Evolutionary conservation across 1,140 invertebrate genomes (phyloP).

Genomic region (Dreissena rostriformis): DNA sequence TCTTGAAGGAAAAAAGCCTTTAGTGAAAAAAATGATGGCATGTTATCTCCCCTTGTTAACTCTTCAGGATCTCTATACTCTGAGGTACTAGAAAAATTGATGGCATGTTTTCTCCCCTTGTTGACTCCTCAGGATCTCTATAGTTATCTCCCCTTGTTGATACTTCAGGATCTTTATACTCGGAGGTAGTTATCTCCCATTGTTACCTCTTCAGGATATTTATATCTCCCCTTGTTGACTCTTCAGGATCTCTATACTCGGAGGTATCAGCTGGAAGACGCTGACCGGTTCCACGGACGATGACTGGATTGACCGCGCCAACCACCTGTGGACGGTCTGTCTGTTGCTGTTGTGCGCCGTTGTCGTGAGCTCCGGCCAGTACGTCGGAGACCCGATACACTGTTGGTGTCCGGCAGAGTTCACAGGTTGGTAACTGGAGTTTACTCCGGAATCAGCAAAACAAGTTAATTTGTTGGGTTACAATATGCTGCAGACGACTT

Average conservation of each 20-base stretch:
- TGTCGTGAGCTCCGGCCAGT: slow-evolving; percentile 73
- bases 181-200: neutral
- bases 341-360: slow-evolving; percentile 70
- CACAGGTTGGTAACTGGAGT: slow-evolving; percentile 26
- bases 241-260: slow-evolving; percentile 37
- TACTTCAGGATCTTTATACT: slow-evolving; percentile 39
- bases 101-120: too few species aligned
- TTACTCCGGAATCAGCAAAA: too few species aligned
- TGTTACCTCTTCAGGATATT: too few species aligned
- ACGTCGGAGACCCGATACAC: slow-evolving; percentile 82
- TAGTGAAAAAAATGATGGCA: too few species aligned
- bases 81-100: too few species aligned
- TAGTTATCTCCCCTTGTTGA: neutral
- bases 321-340: slow-evolving; percentile 72
- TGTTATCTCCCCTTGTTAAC: too few species aligned
- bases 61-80: too few species aligned
- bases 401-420: slow-evolving; percentile 77
- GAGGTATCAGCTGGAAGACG: slow-evolving; percentile 42
- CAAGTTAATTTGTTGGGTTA: too few species aligned
- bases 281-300: slow-evolving; percentile 69
- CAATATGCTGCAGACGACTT: too few species aligned
- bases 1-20: too few species aligned
- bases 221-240: neutral
- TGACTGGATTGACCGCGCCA: slow-evolving; percentile 72
- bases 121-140: too few species aligned